Percentiles rank a stretch among this genome's conserved stretches.
Conservation (phyloP, 2,888 invertebrate genomes). For the Tenthredo livida region DNA sequence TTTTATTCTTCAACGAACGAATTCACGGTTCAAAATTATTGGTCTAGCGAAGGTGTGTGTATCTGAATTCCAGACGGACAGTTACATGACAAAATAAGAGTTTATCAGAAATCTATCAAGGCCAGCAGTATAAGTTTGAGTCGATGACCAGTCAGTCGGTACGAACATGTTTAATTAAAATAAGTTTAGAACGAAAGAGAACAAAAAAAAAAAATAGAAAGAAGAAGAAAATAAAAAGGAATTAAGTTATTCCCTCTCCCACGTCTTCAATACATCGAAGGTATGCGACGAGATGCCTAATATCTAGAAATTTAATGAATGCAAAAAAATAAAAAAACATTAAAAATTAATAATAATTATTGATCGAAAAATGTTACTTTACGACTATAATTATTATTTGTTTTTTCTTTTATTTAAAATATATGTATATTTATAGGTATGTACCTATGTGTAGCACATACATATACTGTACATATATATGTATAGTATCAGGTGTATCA, state of each 20-base stretch:
- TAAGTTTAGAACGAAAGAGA: not conserved
- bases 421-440: no score
- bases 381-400: no score
- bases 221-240: not conserved
- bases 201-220: not conserved
- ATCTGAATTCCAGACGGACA: not conserved
- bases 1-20: not conserved
- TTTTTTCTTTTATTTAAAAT: no score
- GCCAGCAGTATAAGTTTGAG: not conserved
- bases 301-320: no score
- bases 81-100: not conserved
- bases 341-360: no score
- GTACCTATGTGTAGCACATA: no score
- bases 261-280: no score
- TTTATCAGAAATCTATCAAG: conserved; percentile 3
- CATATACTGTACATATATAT: no score
- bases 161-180: not conserved
- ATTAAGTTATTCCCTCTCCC: no score
- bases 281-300: no score
- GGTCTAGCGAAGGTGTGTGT: not conserved
- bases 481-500: no score
- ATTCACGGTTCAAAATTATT: not conserved
- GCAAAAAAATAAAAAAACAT: not conserved
- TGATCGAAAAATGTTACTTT: no score
- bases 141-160: not conserved